Conservation (phyloP, 2,888 invertebrate genomes). For the Ormyrus pomaceus region DNA sequence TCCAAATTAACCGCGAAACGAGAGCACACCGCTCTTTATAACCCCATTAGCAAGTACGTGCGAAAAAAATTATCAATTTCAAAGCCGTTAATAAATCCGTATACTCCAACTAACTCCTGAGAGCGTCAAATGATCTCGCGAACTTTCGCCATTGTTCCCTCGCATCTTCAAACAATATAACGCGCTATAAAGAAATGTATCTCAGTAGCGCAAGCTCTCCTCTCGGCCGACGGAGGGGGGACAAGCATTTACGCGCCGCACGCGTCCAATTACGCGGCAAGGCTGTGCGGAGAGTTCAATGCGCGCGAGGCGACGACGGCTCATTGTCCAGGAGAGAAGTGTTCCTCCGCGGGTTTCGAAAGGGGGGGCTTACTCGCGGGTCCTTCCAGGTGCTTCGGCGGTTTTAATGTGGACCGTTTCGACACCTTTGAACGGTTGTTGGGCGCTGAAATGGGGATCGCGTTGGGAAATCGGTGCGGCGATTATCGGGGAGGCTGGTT, state of each 20-base stretch:
- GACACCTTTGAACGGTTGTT: conserved; percentile 7
- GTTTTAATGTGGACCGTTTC: conserved; percentile 35
- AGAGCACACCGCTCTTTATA: too few relatives aligned
- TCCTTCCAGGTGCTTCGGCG: not conserved
- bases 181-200: conserved; percentile 21
- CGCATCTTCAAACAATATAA: conserved; percentile 17
- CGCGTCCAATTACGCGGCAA: not conserved
- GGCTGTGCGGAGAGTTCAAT: conserved; percentile 55
- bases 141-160: conserved; percentile 36
- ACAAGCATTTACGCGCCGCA: conserved; percentile 36
- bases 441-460: conserved; percentile 1
- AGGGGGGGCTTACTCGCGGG: conserved; percentile 24
- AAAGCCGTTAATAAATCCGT: too few relatives aligned
- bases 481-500: not conserved
- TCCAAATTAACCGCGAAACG: too few relatives aligned
- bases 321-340: conserved; percentile 22
- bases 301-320: conserved; percentile 41
- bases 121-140: too few relatives aligned
- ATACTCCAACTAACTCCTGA: too few relatives aligned
- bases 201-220: conserved; percentile 31
- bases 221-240: not conserved
- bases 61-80: too few relatives aligned
- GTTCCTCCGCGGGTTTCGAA: conserved; percentile 31
- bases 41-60: too few relatives aligned
- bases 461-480: conserved; percentile 29